phyloP scores from a whole-genome alignment of 2,888 invertebrate species.

The Coleophora deauratella region DNA sequence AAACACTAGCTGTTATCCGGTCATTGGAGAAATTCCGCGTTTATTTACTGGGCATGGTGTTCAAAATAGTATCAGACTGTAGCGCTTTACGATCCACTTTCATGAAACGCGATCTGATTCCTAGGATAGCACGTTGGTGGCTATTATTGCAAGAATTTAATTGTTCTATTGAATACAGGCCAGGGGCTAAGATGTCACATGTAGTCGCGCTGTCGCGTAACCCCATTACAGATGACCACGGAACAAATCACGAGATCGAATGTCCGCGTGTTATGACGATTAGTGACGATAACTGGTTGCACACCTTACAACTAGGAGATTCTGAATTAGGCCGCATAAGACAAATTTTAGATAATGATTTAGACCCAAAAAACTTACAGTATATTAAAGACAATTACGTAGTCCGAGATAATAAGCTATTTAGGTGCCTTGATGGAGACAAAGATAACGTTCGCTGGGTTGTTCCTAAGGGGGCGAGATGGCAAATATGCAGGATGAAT shows the following conservation, averaged over 20 bases:
- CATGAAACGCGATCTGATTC: slow-evolving; percentile 16
- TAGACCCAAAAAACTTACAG: neutral
- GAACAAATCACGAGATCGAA: too few relatives aligned
- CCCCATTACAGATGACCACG: neutral
- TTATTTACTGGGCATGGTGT: slow-evolving; percentile 25
- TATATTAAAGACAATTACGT: slow-evolving; percentile 3
- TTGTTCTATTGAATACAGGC: slow-evolving; percentile 15
- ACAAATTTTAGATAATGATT: neutral
- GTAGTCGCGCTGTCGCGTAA: slow-evolving; percentile 3
- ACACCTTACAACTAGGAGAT: slow-evolving; percentile 3
- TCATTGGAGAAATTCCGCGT: slow-evolving; percentile 26
- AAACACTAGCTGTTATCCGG: slow-evolving; percentile 26
- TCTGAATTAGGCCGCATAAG: slow-evolving; percentile 1
- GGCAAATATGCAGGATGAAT: too few relatives aligned
- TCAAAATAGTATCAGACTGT: slow-evolving; percentile 28
- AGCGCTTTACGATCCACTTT: slow-evolving; percentile 27
- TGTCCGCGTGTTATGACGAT: neutral
- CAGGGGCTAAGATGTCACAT: too few relatives aligned
- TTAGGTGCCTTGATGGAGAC: neutral
- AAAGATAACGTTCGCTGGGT: neutral
- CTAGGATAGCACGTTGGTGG: too few relatives aligned
- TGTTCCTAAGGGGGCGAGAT: slow-evolving; percentile 1
- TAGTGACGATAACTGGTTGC: slow-evolving; percentile 2
- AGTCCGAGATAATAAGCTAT: neutral
- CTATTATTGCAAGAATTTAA: slow-evolving; percentile 12